Base-by-base conservation (phyloP, 2,113 vertebrate genomes). In the Hoplias malabaricus region DNA sequence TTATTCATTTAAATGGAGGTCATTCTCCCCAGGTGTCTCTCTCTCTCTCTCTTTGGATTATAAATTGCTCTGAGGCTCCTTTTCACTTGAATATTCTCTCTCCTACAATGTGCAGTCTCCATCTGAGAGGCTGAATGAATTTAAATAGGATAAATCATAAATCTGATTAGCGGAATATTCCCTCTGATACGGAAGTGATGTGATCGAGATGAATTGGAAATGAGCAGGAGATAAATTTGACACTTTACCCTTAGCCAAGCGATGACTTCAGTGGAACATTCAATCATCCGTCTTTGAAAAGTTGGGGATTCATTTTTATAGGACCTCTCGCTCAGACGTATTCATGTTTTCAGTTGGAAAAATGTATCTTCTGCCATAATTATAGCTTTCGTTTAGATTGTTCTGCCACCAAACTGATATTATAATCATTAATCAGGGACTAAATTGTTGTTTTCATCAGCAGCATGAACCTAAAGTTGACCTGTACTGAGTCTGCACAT, bases 61-160 rank as follows among this genome's bases (percentile, higher is more conserved):
- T 77, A 80, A 83, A 80, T 78, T 80, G 75, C 78, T 56, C 63
- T 23, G 70, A 61, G 53, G 43, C 82, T 85, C 82, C 84, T 71
- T n/a, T 70, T 77, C 31, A 73, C 38, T 48, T 56, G 34, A 81
- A 79, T 77, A 77, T 78, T 80, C 70, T 77, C 65, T 68, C 31
- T 63, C 57, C 67, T 62, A 75, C 80, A 73, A 73, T 76, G 69
- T 75, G 48, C 34, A 29, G 46, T 50, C 56, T 74, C 82, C 72
- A 73, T 87, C 84, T 86, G 82, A 86, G 82, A 88, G 90, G 87
- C 83, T 84, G 83, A 86, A 87, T 86, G 87, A 89, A 93, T 92
- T 91, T 91, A 91, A 92, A 92, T 92, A 83, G 88, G 84, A 86
- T 90, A 90, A 90, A 91, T 92, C 86, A 92, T 90, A 90, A 88